Evolutionary conservation across 2,113 vertebrate genomes (phyloP).

Genomic region (Hydropotes inermis): DNA sequence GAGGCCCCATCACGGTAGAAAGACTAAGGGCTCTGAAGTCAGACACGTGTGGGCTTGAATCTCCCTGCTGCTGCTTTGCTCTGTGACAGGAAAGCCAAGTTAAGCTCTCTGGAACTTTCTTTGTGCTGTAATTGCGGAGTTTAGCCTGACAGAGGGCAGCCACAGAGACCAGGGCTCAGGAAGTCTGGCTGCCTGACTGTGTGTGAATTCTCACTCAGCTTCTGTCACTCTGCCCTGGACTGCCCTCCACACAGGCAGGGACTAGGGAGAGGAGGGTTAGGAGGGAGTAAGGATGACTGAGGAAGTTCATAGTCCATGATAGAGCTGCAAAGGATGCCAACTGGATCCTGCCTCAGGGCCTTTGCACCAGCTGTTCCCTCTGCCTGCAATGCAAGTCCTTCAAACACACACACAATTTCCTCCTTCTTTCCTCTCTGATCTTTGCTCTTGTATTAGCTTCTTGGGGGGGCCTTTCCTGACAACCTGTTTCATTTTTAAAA

Average conservation of each 20-base stretch:
- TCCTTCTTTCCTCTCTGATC: not conserved
- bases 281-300: not conserved
- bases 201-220: not conserved
- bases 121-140: not conserved
- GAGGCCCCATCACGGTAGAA: not conserved
- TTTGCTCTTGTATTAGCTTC: not conserved
- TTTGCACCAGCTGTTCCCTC: not conserved
- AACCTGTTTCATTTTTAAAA: not conserved
- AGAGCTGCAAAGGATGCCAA: not conserved
- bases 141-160: not conserved
- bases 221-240: not conserved
- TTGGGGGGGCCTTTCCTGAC: not conserved
- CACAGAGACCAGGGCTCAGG: not conserved
- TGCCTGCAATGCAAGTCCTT: not conserved
- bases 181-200: not conserved
- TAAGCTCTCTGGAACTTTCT: not conserved
- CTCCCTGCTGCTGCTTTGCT: not conserved
- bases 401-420: not conserved
- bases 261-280: accelerated
- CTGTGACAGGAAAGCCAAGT: not conserved
- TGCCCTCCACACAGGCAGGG: not conserved
- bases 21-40: not conserved
- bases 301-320: not conserved
- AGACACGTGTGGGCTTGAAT: not conserved
- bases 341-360: not conserved